Conservation (phyloP, 2,113 vertebrate species). For the rat (Rattus norvegicus) region GRCr8 NC_086020.1:74252501-74253000, state of each 20-base stretch:
- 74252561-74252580: neutral
- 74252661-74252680: neutral
- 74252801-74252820: neutral
- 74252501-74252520: slow-evolving; percentile 50
- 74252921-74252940: neutral
- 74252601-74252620: neutral
- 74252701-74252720: neutral
- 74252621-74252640: neutral
- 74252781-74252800: neutral
- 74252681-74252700: neutral
- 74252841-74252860: neutral
- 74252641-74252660: neutral
- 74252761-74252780: neutral
- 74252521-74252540: slow-evolving; percentile 19
- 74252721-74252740: neutral
- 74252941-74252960: neutral
- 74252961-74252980: neutral
- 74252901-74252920: neutral
- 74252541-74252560: neutral
- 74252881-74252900: neutral
- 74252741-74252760: neutral
- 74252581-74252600: neutral
- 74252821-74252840: neutral
- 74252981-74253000: neutral
- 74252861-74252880: neutral